Percentiles rank a stretch among this genome's conserved stretches.
Evolutionary conservation across 2,113 vertebrate genomes (phyloP).

Genomic region (Penelope pileata): DNA sequence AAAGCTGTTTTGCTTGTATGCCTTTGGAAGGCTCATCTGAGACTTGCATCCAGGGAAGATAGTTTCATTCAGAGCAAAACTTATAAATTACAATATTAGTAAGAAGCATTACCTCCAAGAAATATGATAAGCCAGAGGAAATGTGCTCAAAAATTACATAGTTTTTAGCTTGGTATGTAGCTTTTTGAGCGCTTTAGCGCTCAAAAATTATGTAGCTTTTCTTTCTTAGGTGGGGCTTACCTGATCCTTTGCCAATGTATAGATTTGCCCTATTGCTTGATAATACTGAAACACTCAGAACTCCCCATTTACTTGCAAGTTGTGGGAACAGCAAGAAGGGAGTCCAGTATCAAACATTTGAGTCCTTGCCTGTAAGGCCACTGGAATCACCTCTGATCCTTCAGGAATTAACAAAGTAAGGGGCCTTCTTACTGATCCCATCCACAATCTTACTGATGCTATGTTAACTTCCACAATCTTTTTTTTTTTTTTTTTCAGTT

Average conservation of each 20-base stretch:
- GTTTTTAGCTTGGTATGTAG: too few species aligned
- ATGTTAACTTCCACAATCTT: conserved; percentile 3
- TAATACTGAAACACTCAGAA: not conserved
- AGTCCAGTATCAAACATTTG: not conserved
- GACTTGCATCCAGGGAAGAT: not conserved
- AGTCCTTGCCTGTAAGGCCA: not conserved
- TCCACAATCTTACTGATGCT: not conserved
- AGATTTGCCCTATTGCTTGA: not conserved
- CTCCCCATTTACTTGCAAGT: not conserved
- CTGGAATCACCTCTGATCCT: not conserved
- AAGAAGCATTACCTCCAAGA: not conserved
- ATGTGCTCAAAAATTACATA: not conserved
- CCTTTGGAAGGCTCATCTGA: not conserved
- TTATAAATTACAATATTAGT: not conserved
- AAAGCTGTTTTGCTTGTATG: not conserved
- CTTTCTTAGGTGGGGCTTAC: not conserved
- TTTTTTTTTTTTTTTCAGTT: not conserved
- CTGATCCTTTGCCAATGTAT: not conserved
- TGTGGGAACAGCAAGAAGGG: not conserved
- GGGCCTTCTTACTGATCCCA: not conserved
- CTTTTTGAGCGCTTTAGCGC: too few species aligned
- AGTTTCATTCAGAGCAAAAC: not conserved
- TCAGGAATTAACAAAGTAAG: not conserved
- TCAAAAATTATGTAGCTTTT: not conserved
- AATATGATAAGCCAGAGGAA: not conserved